phyloP scores from a whole-genome alignment of 2,888 invertebrate genomes.

The Drosophila conformis region DNA sequence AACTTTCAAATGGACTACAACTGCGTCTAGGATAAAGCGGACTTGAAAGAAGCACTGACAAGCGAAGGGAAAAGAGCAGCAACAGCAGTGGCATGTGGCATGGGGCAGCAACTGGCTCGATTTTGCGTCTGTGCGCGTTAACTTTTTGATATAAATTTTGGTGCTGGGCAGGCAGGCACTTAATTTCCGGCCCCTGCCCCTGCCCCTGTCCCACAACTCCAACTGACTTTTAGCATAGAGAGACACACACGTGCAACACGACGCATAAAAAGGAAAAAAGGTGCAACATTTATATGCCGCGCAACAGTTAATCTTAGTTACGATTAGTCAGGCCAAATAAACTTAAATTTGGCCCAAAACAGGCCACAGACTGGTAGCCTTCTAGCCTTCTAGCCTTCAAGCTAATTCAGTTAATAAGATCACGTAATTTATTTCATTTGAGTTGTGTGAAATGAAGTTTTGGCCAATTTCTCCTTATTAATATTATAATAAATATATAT shows the following conservation, averaged over 20 bases:
- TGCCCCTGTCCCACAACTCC: background rate
- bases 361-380: background rate
- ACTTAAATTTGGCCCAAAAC: constrained; percentile 60
- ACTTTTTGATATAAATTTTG: constrained; percentile 74
- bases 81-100: background rate
- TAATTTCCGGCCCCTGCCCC: constrained; percentile 54
- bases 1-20: constrained; percentile 70
- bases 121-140: constrained; percentile 56
- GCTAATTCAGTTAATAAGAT: constrained; percentile 66
- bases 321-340: constrained; percentile 72
- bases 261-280: constrained; percentile 19
- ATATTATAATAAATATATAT: constrained; percentile 13
- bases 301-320: constrained; percentile 80
- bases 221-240: constrained; percentile 32
- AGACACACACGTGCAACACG: constrained; percentile 54
- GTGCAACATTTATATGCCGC: constrained; percentile 60
- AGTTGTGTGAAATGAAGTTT: constrained; percentile 16
- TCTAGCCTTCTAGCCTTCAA: background rate
- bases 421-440: constrained; percentile 77
- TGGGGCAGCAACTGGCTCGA: constrained; percentile 18
- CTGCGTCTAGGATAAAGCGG: constrained; percentile 53
- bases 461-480: constrained; percentile 22
- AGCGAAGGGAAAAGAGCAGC: background rate
- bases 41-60: constrained; percentile 7
- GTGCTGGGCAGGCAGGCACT: constrained; percentile 55